phyloP scores from a whole-genome alignment of 37 sponge, comb jelly and placozoan genomes.

The Crambe crambe region DNA sequence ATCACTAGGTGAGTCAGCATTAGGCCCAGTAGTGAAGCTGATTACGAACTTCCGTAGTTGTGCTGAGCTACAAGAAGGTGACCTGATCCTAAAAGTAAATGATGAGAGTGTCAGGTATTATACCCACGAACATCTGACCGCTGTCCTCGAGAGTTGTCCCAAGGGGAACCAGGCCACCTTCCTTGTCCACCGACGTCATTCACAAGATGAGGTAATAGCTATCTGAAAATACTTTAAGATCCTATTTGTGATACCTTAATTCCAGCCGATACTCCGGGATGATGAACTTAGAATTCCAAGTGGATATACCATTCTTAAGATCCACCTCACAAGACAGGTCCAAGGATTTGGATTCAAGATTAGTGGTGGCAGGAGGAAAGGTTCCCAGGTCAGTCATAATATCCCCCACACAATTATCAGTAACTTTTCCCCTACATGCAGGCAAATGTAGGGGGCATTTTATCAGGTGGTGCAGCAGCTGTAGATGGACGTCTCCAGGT shows the following conservation, averaged over 20 bases:
- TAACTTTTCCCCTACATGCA: neutral
- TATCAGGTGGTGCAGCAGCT: slow-evolving; percentile 84
- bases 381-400: slow-evolving; percentile 79
- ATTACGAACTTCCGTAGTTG: slow-evolving; percentile 91
- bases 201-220: slow-evolving; percentile 15
- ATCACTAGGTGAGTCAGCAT: slow-evolving; percentile 42
- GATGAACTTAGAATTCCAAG: no score
- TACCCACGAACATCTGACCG: slow-evolving; percentile 82
- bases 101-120: slow-evolving; percentile 68
- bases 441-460: slow-evolving; percentile 83
- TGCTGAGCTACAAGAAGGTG: slow-evolving; percentile 82
- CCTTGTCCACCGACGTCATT: slow-evolving; percentile 28
- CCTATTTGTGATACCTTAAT: no score
- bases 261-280: no score
- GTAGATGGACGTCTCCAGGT: slow-evolving; percentile 82
- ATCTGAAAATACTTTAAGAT: no score
- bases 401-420: neutral
- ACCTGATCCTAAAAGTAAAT: slow-evolving; percentile 84
- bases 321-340: slow-evolving; percentile 59
- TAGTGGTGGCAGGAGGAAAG: slow-evolving; percentile 76
- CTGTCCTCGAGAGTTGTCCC: slow-evolving; percentile 83
- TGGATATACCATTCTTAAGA: slow-evolving; percentile 46
- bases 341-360: slow-evolving; percentile 87
- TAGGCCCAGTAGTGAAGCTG: slow-evolving; percentile 78
- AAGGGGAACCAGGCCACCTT: slow-evolving; percentile 80